Evolutionary conservation across 2,113 vertebrate genomes (phyloP).

Genomic region (Erythrocercus mccallii): DNA sequence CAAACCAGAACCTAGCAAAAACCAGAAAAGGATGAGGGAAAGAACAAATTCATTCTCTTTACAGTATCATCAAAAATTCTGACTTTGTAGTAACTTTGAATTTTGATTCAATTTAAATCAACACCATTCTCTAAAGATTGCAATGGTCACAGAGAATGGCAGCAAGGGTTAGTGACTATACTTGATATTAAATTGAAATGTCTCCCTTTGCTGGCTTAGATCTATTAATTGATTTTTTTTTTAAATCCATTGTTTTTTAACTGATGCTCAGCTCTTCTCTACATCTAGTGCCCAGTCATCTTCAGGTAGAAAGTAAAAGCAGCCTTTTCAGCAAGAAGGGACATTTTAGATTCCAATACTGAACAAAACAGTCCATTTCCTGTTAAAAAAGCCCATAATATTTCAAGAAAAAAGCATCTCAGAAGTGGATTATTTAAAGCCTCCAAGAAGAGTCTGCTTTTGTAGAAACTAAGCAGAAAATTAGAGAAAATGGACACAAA

Average conservation of each 20-base stretch:
- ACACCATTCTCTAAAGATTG: neutral
- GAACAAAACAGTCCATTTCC: neutral
- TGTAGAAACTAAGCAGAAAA: conserved; percentile 44
- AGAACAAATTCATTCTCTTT: neutral
- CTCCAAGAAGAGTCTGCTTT: conserved; percentile 3
- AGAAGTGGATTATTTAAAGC: conserved; percentile 36
- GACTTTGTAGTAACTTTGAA: neutral
- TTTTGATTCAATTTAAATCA: neutral
- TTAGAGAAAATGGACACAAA: conserved; percentile 55
- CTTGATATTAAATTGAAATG: neutral
- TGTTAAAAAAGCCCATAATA: neutral
- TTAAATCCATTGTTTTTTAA: neutral
- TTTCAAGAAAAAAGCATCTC: neutral
- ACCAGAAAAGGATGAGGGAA: neutral
- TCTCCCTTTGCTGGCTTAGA: neutral
- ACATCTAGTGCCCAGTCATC: neutral
- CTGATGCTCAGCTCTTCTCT: neutral
- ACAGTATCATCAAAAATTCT: neutral
- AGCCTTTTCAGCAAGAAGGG: neutral
- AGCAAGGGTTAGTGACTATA: neutral
- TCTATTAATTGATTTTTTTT: neutral
- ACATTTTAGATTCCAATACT: neutral
- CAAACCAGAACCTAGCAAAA: neutral
- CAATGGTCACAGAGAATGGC: neutral
- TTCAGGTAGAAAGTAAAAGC: neutral